A percentile compares a stretch with the other conserved stretches of the same genome.
Evolutionary conservation across 2,888 invertebrate species (phyloP).

Genomic region (Orthosia incerta): DNA sequence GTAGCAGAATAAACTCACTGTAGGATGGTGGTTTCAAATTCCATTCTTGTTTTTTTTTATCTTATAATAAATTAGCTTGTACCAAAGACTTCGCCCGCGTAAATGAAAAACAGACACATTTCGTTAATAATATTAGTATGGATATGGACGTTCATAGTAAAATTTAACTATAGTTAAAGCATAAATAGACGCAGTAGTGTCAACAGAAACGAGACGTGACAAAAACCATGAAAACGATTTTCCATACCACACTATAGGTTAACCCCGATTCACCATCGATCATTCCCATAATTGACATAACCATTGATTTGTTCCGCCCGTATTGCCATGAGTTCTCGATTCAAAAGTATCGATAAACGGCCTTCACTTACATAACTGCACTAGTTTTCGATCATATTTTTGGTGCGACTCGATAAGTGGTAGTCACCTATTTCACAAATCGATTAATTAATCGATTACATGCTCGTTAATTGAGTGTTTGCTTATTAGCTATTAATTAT

Average conservation of each 20-base stretch:
- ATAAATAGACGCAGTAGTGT: not conserved
- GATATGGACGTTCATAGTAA: no score
- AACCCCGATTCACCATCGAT: conserved; percentile 38
- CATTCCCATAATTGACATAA: conserved; percentile 59
- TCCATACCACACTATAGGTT: not conserved
- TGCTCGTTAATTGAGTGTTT: conserved; percentile 59
- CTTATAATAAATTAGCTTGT: no score
- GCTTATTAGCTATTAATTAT: conserved; percentile 53
- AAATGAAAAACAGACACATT: no score
- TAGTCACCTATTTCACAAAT: conserved; percentile 72
- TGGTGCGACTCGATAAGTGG: conserved; percentile 65
- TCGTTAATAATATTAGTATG: no score
- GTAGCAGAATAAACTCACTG: not conserved
- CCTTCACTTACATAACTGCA: conserved; percentile 73
- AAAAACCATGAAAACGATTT: conserved; percentile 17
- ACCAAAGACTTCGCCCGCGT: no score
- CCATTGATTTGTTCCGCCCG: conserved; percentile 74
- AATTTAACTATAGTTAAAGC: not conserved
- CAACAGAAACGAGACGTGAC: not conserved
- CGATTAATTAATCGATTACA: conserved; percentile 73
- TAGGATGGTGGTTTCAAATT: not conserved
- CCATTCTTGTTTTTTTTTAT: not conserved
- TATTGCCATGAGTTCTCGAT: conserved; percentile 68
- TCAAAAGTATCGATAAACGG: conserved; percentile 62
- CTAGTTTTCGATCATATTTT: conserved; percentile 67